Conservation (phyloP, 2,113 vertebrate genomes). For the Lonchura striata region DNA sequence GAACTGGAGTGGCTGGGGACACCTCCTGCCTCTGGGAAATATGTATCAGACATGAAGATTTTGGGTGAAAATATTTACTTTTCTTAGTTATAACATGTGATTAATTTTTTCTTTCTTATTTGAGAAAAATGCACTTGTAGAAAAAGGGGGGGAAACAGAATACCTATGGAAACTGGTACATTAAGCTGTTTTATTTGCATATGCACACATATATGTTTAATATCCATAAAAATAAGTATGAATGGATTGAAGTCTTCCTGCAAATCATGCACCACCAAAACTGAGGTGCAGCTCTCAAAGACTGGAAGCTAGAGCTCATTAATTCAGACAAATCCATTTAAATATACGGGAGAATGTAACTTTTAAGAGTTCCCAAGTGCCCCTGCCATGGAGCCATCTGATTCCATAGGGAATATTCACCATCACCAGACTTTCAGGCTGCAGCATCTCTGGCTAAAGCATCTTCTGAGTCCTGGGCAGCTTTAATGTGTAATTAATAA, state of each 20-base stretch:
- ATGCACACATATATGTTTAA: not conserved
- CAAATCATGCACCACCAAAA: not conserved
- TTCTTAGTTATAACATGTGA: accelerated
- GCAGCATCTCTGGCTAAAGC: not conserved
- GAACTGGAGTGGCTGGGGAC: not conserved
- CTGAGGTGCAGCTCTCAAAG: not conserved
- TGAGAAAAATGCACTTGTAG: not conserved
- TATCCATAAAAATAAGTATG: not conserved
- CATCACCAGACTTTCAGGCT: not conserved
- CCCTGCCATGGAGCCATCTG: not conserved
- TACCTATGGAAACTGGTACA: not conserved
- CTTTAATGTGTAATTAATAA: not conserved
- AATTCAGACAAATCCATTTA: not conserved
- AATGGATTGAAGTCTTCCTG: not conserved
- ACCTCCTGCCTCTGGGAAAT: not conserved
- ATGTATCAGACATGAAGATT: accelerated
- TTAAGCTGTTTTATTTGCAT: not conserved
- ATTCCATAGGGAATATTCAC: not conserved
- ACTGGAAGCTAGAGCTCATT: not conserved
- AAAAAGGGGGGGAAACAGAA: not conserved
- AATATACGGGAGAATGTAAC: not conserved
- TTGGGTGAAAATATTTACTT: not conserved
- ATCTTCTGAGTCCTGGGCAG: not conserved
- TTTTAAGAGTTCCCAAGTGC: not conserved
- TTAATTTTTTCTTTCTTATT: not conserved